Conservation (phyloP, 2,888 invertebrate genomes). For the Ceriagrion tenellum region DNA sequence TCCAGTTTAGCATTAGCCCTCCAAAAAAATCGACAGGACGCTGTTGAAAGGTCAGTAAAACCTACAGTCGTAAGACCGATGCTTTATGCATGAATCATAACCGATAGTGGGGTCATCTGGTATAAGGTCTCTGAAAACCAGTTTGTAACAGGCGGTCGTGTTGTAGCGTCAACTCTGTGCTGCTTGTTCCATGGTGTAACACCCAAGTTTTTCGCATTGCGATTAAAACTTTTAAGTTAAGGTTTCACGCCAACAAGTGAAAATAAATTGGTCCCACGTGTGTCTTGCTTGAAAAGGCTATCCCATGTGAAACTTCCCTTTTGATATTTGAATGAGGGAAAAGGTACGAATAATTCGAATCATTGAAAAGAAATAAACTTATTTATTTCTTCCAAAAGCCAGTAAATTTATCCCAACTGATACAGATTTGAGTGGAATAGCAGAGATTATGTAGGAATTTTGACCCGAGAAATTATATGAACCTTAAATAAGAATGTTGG, state of each 20-base stretch:
- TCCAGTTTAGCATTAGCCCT: not conserved
- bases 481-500: no score
- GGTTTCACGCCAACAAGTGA: no score
- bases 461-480: no score
- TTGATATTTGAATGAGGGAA: no score
- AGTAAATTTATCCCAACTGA: no score
- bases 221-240: not conserved
- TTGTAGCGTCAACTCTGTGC: not conserved
- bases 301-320: no score
- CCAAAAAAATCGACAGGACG: not conserved
- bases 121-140: not conserved
- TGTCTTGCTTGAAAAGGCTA: not conserved
- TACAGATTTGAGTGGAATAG: no score
- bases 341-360: no score
- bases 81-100: not conserved
- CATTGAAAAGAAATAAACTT: no score
- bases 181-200: not conserved
- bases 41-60: not conserved
- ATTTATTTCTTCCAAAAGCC: no score
- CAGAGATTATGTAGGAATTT: no score
- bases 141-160: not conserved
- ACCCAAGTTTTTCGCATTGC: not conserved
- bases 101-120: not conserved
- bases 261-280: not conserved
- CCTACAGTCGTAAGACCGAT: not conserved